These are phyloP conservation scores for Ctenicera cuprea DNA, from an alignment of 2,888 invertebrate species.

Conservation along the genomic window DNA sequence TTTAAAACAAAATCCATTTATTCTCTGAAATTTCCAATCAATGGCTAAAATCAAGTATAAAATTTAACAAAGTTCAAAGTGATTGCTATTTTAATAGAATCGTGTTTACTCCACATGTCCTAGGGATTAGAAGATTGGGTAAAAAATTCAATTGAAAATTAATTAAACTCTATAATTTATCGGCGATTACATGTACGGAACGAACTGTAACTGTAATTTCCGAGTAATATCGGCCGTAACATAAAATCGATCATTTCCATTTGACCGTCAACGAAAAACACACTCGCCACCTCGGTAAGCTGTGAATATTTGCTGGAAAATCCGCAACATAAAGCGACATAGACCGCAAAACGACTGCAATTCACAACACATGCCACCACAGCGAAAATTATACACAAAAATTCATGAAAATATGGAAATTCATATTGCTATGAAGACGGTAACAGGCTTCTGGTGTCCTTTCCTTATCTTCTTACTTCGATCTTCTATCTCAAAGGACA, in stretches of 20 bases:
- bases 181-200: conserved; percentile 9
- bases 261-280: conserved; percentile 36
- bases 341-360: conserved; percentile 51
- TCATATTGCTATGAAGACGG: conserved; percentile 45
- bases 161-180: conserved; percentile 26
- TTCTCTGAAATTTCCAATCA: no score
- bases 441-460: conserved; percentile 33
- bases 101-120: not conserved
- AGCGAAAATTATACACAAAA: conserved; percentile 52
- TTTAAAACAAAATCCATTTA: no score
- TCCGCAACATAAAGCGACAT: conserved; percentile 43
- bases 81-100: no score
- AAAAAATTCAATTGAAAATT: conserved; percentile 25
- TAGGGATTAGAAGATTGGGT: not conserved
- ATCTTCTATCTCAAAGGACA: conserved; percentile 45
- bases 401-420: conserved; percentile 53
- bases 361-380: conserved; percentile 50
- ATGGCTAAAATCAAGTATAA: no score
- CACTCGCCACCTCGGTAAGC: conserved; percentile 33
- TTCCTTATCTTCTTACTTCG: conserved; percentile 28
- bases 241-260: conserved; percentile 37
- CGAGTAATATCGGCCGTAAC: conserved; percentile 32
- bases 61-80: no score
- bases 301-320: conserved; percentile 46
- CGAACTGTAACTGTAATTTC: conserved; percentile 27